Base-by-base conservation (phyloP, 2,113 vertebrate species). In the Alosa alosa region DNA sequence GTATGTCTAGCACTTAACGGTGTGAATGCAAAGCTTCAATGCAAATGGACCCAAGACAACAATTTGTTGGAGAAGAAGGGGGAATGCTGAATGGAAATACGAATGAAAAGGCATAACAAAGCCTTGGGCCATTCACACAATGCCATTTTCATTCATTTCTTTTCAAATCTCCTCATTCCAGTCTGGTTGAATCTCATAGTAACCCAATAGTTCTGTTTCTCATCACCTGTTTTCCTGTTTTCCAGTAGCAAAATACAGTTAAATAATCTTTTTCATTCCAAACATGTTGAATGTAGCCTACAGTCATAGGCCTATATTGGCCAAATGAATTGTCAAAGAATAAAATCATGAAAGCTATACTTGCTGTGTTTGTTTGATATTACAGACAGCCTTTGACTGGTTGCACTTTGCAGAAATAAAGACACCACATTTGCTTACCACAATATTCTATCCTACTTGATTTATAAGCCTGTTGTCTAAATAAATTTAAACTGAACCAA, bases 41-140 rank as follows among this genome's bases (percentile, higher is more conserved):
- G 31, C 72, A 78, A 78, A 78, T 78, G 72, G 25, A 41, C 72
- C 72, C 72, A 36, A 41, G 72, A 11, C 72, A 31, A 78, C 72
- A 31, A 78, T 78, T 78, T 78, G 36, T 39, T 78, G 11, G 20
- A 60, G 20, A 78, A 78, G 72, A 3, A 17, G 72, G 31, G 36
- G 39, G 39, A 15, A 25, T 64, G 60, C 60, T n/a, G 57, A 64
- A n/a, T 64, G 22, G 25, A 64, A 39, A 39, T 75, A 31, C 15
- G 72, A 36, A 78, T 78, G 72, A 39, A 78, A 78, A 39, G 10
- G 31, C 25, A 75, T 57, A 20, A 57, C 52, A 57, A 60, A 60
- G 55, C 55, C 55, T 60, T 60, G 55, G 39, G 72, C 31, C 9
- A 18, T 36, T 39, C 36, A 6, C 31, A 36, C 72, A 17, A 78